phyloP scores from a whole-genome alignment of 2,113 vertebrate genomes.

The Vidua chalybeata region DNA sequence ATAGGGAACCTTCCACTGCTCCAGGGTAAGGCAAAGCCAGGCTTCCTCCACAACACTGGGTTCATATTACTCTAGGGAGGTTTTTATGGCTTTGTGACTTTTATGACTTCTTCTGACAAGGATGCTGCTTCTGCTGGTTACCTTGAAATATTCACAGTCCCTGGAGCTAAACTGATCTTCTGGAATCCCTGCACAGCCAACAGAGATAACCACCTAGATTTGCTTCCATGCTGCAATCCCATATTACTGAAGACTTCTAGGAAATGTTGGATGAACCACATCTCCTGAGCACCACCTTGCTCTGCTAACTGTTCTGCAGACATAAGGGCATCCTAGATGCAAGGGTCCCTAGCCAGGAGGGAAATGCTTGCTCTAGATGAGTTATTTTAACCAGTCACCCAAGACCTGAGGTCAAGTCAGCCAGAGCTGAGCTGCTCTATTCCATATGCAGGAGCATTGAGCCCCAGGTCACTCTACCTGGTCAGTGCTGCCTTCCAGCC shows the following conservation, averaged over 20 bases:
- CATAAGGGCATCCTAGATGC: not conserved
- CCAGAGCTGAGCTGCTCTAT: not conserved
- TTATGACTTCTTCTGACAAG: not conserved
- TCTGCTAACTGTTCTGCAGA: not conserved
- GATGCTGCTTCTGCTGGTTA: not conserved
- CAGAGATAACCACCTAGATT: not conserved
- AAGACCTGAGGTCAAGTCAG: not conserved
- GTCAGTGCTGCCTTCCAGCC: not conserved
- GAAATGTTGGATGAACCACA: not conserved
- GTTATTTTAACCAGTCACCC: not conserved
- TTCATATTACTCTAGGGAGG: not conserved
- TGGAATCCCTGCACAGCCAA: not conserved
- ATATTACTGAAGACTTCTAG: not conserved
- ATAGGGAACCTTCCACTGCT: not conserved
- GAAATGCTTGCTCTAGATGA: not conserved
- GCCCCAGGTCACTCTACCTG: not conserved
- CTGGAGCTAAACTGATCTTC: not conserved
- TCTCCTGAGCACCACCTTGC: not conserved
- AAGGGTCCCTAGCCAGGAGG: not conserved
- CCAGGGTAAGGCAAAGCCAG: not conserved
- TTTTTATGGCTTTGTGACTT: not conserved
- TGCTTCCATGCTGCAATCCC: not conserved
- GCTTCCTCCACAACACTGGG: not conserved
- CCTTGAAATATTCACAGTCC: not conserved
- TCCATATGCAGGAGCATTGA: not conserved